A percentile compares a stretch with the other conserved stretches of the same genome.
phyloP scores from a whole-genome alignment of 1,140 invertebrate genomes.

The Drosophila lowei region DNA sequence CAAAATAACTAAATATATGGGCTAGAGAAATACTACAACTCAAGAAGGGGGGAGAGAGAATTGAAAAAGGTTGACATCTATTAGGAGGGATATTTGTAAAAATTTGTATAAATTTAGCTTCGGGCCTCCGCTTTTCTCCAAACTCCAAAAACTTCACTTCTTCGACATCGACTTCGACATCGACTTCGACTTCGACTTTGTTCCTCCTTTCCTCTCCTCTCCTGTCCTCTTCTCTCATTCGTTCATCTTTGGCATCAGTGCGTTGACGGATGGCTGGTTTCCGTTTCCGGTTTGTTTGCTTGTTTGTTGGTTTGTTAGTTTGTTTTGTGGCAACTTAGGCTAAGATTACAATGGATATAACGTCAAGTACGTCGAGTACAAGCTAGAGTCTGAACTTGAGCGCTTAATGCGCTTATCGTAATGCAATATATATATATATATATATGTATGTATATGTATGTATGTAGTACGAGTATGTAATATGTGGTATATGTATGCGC shows the following conservation, averaged over 20 bases:
- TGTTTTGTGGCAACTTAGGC: slow-evolving; percentile 39
- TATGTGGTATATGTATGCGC: slow-evolving; percentile 48
- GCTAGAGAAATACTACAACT: slow-evolving; percentile 59
- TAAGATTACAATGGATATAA: slow-evolving; percentile 60
- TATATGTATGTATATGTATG: slow-evolving; percentile 5
- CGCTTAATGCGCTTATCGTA: slow-evolving; percentile 70
- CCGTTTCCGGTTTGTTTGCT: slow-evolving; percentile 10
- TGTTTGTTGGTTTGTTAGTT: slow-evolving; percentile 20
- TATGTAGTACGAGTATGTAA: slow-evolving; percentile 23
- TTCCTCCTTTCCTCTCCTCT: slow-evolving; percentile 8
- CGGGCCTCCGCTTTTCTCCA: slow-evolving; percentile 14
- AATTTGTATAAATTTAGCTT: slow-evolving; percentile 40
- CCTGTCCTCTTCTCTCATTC: slow-evolving; percentile 37
- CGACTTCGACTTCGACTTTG: background rate
- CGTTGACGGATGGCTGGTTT: slow-evolving; percentile 32
- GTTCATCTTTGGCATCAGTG: slow-evolving; percentile 69
- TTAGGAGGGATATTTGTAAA: slow-evolving; percentile 23
- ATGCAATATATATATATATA: slow-evolving; percentile 44
- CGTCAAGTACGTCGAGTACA: slow-evolving; percentile 40
- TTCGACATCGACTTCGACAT: no score
- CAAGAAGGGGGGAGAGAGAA: slow-evolving; percentile 13
- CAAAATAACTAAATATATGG: slow-evolving; percentile 50
- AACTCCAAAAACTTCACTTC: background rate
- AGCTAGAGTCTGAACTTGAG: slow-evolving; percentile 50
- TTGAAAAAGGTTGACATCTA: slow-evolving; percentile 55